Base-by-base conservation (phyloP, 2,797 vertebrate species). In the Rhyacichthys aspro region DNA sequence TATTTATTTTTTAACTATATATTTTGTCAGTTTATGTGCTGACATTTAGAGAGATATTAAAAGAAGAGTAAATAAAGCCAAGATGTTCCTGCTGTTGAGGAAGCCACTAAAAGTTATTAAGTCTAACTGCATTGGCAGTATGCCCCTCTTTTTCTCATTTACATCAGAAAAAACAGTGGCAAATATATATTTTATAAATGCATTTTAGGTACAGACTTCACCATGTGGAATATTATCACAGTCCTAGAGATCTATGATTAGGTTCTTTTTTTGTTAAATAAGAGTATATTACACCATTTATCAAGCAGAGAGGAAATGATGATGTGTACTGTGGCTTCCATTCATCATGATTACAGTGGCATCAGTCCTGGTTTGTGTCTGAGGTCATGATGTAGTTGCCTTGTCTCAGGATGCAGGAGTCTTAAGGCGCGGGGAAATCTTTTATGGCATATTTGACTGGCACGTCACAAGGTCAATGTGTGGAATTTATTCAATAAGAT, bases 201-300 rank as follows among this genome's bases (percentile, higher is more conserved):
- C 80, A 84, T 77, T 88, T 89, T 86, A 89, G 83, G 67, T 70
- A 79, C 77, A 79, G 78, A 39, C 34, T 53, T 39, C 50, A 72
- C 87, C 66, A 90, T 91, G 78, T 67, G 67, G 82, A 87, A 77
- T 85, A 90, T 88, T 83, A 89, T 61, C 62, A 69, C 77, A 79
- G 80, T 81, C 82, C 86, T 53, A 86, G 74, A 83, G 84, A 87
- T 84, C 87, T 88, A 89, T 89, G 86, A 91, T 92, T 86, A 81
- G 76, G 62, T 78, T 71, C 50, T 72, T 81, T 82, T 85, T 85
- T 82, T 83, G 81, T 83, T 91, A 91, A 91, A 92, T 90, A 91
- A 88, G 76, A 88, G 87, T 88, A 90, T 92, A 92, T 92, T 91
- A 91, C 84, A 89, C 87, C 90, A 92, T 92, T 92, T 86, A 92